Conservation (phyloP, 92 coral and sea anemone genomes). For the Heteractis magnifica region DNA sequence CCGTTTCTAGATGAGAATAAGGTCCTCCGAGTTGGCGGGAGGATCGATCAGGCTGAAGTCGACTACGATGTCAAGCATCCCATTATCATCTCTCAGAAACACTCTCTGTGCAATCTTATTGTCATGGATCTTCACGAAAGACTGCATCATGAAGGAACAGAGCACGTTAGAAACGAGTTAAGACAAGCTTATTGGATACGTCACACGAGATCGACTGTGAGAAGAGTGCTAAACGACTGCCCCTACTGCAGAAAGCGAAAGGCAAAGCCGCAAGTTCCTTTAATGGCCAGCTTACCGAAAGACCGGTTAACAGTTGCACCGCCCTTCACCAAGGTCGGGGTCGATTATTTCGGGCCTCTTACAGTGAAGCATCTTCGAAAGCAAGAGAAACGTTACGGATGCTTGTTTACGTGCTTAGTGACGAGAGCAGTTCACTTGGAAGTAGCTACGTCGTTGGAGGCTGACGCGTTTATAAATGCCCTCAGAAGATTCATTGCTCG, state of each 20-base stretch:
- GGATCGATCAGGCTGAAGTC: slow-evolving; percentile 37
- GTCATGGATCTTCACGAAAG: slow-evolving; percentile 33
- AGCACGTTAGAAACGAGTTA: slow-evolving; percentile 38
- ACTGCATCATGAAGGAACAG: slow-evolving; percentile 44
- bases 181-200: slow-evolving; percentile 43
- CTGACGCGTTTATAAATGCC: slow-evolving; percentile 5
- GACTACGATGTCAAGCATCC: slow-evolving; percentile 45
- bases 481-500: slow-evolving; percentile 2
- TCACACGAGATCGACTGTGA: slow-evolving; percentile 27
- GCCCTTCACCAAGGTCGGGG: slow-evolving; percentile 46
- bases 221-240: slow-evolving; percentile 30
- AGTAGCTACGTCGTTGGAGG: neutral
- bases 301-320: slow-evolving; percentile 35
- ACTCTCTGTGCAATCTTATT: slow-evolving; percentile 34
- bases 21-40: slow-evolving; percentile 46
- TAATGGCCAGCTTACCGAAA: slow-evolving; percentile 35
- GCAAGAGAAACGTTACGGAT: slow-evolving; percentile 26
- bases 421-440: slow-evolving; percentile 10
- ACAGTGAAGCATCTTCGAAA: slow-evolving; percentile 15
- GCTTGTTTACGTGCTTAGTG: slow-evolving; percentile 21
- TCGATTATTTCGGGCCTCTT: slow-evolving; percentile 43
- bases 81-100: slow-evolving; percentile 26
- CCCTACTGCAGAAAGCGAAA: slow-evolving; percentile 36
- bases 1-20: slow-evolving; percentile 35
- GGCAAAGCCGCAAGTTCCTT: slow-evolving; percentile 35